These are phyloP conservation scores for Illadopsis cleaveri DNA, from an alignment of 2,113 vertebrate genomes.

Conservation along the genomic window DNA sequence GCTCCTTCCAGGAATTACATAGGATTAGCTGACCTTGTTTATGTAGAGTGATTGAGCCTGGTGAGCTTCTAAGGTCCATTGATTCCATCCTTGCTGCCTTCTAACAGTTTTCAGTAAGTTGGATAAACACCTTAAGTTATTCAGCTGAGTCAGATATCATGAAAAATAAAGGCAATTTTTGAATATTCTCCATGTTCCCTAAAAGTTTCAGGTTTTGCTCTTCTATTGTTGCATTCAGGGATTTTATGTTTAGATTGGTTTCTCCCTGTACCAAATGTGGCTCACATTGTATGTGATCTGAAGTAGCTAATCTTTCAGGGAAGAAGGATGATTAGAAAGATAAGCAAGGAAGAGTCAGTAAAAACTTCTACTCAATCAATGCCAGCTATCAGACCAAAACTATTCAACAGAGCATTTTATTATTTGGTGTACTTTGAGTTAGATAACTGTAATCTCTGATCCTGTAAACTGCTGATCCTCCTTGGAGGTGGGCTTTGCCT, in stretches of 20 bases:
- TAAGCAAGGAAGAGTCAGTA: not conserved
- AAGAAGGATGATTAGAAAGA: not conserved
- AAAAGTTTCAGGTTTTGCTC: not conserved
- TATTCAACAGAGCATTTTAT: not conserved
- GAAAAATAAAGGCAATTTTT: not conserved
- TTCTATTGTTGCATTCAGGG: not conserved
- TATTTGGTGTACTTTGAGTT: not conserved
- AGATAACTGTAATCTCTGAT: not conserved
- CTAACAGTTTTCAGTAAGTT: not conserved
- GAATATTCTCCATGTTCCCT: not conserved
- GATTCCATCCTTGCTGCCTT: not conserved
- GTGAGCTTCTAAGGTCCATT: not conserved
- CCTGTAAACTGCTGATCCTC: not conserved
- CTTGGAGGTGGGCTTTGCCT: not conserved
- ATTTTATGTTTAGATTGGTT: not conserved
- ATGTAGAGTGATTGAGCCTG: not conserved
- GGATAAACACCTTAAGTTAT: not conserved
- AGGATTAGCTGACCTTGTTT: not conserved
- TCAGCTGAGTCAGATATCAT: not conserved
- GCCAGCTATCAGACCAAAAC: not conserved
- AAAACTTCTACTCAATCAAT: not conserved
- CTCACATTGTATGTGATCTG: not conserved
- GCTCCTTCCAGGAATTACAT: not conserved
- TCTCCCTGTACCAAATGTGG: not conserved
- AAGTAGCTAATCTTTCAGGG: not conserved